phyloP scores from a whole-genome alignment of 2,888 invertebrate genomes.

The Cheilosia vulpina region DNA sequence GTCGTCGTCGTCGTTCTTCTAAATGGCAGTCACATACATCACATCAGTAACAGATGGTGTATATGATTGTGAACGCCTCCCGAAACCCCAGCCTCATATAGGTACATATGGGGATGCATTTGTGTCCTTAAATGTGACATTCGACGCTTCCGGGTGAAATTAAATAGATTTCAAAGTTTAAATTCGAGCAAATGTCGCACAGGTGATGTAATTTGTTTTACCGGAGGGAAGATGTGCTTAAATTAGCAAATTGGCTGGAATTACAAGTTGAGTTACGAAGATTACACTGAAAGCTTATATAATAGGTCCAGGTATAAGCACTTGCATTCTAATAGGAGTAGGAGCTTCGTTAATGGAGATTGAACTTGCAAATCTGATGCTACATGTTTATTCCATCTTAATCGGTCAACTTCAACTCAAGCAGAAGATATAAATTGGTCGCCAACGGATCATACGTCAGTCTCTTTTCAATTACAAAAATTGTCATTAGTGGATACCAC shows the following conservation, averaged over 20 bases:
- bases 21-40: conserved; percentile 70
- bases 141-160: conserved; percentile 31
- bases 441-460: too few species aligned
- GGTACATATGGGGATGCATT: conserved; percentile 25
- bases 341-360: neutral
- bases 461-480: too few species aligned
- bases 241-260: conserved; percentile 28
- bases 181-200: conserved; percentile 46
- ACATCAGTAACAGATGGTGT: conserved; percentile 69
- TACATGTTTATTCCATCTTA: too few species aligned
- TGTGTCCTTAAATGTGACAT: conserved; percentile 40
- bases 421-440: too few species aligned
- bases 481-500: too few species aligned
- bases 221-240: conserved; percentile 15
- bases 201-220: conserved; percentile 49
- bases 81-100: conserved; percentile 19
- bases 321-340: too few species aligned
- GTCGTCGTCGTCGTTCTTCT: conserved; percentile 14
- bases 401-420: too few species aligned
- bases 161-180: conserved; percentile 56
- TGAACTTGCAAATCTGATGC: neutral
- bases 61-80: conserved; percentile 38
- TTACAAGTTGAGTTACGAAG: neutral
- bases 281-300: neutral
- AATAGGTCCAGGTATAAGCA: neutral